Conservation (phyloP, 2,888 invertebrate species). For the Actias luna region DNA sequence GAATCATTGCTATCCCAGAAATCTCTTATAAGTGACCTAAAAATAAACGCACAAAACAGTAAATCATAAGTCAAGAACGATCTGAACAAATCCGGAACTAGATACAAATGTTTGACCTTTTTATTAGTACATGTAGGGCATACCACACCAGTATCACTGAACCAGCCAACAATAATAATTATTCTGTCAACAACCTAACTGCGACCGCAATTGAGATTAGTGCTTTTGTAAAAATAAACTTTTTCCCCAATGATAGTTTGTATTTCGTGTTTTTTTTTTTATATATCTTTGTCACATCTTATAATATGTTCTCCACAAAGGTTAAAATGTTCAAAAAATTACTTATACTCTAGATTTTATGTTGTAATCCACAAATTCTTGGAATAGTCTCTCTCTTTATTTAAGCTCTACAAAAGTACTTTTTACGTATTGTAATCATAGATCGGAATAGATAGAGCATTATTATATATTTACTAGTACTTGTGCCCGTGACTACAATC, state of each 20-base stretch:
- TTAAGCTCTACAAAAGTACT: too few species aligned
- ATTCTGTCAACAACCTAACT: constrained; percentile 39
- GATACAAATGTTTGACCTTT: constrained; percentile 15
- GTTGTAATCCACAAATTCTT: too few species aligned
- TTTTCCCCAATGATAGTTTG: background rate
- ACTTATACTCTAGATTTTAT: too few species aligned
- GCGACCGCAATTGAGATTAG: constrained; percentile 25
- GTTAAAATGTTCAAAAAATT: too few species aligned
- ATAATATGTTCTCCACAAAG: background rate
- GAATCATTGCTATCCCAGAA: constrained; percentile 19
- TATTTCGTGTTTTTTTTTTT: background rate
- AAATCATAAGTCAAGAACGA: constrained; percentile 34
- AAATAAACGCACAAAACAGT: constrained; percentile 28
- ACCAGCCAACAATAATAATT: constrained; percentile 36
- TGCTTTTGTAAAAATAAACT: constrained; percentile 20
- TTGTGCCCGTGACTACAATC: too few species aligned
- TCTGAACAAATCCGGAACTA: constrained; percentile 24
- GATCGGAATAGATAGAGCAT: too few species aligned
- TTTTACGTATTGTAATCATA: too few species aligned
- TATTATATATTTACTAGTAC: too few species aligned
- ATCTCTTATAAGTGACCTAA: constrained; percentile 23
- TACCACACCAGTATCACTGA: constrained; percentile 21
- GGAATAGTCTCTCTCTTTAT: too few species aligned
- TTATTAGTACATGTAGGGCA: constrained; percentile 17
- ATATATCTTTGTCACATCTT: background rate